A percentile compares a stretch with the other conserved stretches of the same genome.
Conservation (phyloP, 2,113 vertebrate species). For the Ailurus styani region DNA sequence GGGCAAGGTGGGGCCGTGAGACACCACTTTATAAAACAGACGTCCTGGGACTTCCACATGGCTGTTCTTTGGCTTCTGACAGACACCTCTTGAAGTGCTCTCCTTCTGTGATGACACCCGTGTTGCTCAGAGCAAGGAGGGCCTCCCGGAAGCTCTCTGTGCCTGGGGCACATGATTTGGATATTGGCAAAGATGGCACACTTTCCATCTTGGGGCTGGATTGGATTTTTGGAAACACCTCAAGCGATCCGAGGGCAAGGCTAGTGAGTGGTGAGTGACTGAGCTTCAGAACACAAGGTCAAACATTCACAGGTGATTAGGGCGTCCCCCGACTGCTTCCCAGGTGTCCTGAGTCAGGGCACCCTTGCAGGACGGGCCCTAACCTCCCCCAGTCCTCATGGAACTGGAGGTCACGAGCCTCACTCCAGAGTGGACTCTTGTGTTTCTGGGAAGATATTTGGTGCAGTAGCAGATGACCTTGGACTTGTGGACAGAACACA, state of each 20-base stretch:
- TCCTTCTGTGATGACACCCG: neutral
- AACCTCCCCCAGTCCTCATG: neutral
- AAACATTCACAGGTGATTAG: neutral
- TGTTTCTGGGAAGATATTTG: neutral
- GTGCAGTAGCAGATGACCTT: neutral
- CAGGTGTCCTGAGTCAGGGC: neutral
- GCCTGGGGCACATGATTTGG: neutral
- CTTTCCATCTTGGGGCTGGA: neutral
- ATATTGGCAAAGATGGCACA: neutral
- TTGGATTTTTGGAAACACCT: neutral
- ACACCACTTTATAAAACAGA: neutral
- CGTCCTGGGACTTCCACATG: neutral
- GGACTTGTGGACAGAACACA: neutral
- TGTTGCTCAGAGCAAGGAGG: slow-evolving; percentile 41
- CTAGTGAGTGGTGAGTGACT: neutral
- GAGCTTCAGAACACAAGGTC: neutral
- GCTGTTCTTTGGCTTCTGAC: neutral
- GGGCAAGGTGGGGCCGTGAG: neutral
- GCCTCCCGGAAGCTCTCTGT: neutral
- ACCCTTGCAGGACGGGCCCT: neutral
- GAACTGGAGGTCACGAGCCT: neutral
- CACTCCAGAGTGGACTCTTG: neutral
- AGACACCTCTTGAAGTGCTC: neutral
- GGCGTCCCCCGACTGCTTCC: neutral
- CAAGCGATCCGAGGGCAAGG: neutral